Percentiles rank a stretch among this genome's conserved stretches.
phyloP scores from a whole-genome alignment of 35 echinoderm and acorn worm species.

The Patiria miniata region DNA sequence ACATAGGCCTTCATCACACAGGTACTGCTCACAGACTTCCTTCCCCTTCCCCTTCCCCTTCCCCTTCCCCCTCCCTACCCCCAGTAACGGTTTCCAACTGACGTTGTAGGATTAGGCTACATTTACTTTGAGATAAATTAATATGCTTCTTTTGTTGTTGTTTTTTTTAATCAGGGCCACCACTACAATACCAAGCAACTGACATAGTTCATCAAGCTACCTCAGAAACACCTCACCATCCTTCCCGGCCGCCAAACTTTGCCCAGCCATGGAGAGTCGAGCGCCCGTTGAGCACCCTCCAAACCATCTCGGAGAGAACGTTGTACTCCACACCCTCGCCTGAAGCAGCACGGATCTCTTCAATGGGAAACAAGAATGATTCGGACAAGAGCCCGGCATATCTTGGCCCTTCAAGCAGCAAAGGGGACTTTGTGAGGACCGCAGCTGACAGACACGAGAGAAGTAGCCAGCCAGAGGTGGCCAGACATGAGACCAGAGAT shows the following conservation, averaged over 20 bases:
- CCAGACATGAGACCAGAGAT: not conserved
- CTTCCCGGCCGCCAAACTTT: slow-evolving; percentile 12
- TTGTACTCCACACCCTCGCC: not conserved
- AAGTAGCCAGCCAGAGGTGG: not conserved
- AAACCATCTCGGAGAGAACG: not conserved
- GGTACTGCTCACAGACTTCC: no score
- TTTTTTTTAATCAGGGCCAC: not conserved
- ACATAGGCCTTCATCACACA: no score
- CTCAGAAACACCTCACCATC: slow-evolving; percentile 27
- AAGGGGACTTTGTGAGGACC: not conserved
- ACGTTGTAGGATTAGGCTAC: no score
- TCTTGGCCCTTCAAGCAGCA: not conserved
- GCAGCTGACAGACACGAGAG: not conserved
- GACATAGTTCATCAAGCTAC: slow-evolving; percentile 20
- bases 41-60: no score
- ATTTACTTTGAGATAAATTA: no score
- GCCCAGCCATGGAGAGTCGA: slow-evolving; percentile 17
- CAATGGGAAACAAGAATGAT: slow-evolving; percentile 25
- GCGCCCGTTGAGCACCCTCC: not conserved
- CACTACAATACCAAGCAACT: slow-evolving; percentile 2
- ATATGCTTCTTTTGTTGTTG: no score
- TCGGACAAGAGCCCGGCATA: not conserved
- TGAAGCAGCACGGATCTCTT: not conserved
- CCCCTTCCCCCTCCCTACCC: no score
- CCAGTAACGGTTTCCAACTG: no score